These are phyloP conservation scores for Hippoglossus hippoglossus DNA, from an alignment of 2,797 vertebrate species.

Conservation along the genomic window DNA sequence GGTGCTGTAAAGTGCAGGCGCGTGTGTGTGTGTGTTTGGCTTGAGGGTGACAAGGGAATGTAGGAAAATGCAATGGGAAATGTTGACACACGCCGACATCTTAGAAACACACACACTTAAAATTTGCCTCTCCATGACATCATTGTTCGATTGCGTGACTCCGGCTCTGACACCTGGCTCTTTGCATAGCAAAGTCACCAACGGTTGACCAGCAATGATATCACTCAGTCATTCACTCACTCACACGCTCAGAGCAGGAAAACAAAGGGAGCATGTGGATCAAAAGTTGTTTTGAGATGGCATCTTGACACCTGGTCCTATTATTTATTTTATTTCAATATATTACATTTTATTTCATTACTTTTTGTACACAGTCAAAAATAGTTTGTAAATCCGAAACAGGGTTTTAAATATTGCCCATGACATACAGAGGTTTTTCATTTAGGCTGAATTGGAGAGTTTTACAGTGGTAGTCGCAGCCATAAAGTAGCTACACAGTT, in stretches of 20 bases:
- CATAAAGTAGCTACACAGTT: constrained; percentile 6
- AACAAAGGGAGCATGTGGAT: neutral
- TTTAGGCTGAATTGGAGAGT: neutral
- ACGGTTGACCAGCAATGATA: constrained; percentile 52
- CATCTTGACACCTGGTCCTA: neutral
- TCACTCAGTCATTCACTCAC: constrained; percentile 48
- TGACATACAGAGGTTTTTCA: neutral
- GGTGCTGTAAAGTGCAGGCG: constrained; percentile 11
- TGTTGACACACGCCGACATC: constrained; percentile 33
- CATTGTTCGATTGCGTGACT: constrained; percentile 36
- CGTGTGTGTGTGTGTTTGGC: neutral
- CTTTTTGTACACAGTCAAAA: too few species aligned
- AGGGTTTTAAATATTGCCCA: neutral
- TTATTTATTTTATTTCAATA: too few species aligned
- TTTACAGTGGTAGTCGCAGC: neutral
- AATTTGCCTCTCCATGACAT: constrained; percentile 55
- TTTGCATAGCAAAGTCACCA: constrained; percentile 64
- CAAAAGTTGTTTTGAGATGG: neutral
- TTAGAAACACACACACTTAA: constrained; percentile 22
- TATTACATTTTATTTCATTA: too few species aligned
- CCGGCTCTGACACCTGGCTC: constrained; percentile 51
- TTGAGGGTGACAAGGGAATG: constrained; percentile 35
- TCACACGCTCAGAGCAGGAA: neutral
- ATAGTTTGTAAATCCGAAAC: too few species aligned
- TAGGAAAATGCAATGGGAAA: constrained; percentile 33